Base-by-base conservation (phyloP, 2,888 invertebrate species). In the Epsilonema sp. region DNA sequence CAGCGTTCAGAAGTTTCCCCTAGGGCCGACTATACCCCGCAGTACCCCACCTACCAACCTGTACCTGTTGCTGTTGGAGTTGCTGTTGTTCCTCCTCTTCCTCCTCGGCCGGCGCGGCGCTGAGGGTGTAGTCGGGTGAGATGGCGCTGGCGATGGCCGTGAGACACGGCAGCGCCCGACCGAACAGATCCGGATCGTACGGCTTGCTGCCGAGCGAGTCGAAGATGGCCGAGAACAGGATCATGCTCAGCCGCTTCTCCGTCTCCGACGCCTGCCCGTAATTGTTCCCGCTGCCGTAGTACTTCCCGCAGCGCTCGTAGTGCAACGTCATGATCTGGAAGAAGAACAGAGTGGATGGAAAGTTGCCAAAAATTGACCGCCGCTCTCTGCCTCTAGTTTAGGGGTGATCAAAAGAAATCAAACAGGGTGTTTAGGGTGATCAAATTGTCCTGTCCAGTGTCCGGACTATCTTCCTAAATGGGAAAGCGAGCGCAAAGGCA, bases 291-390 rank as follows among this genome's bases (percentile, higher is more conserved):
- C 64, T 62, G 42, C 72, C 70, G 68, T 97, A 99, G 73, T 99
- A 99, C 68, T 87, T 87, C n/a, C 87, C 90, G 67, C 94, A 97
- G 47, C 97, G 78, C 65, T 97, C 94, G 70, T 92, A 99, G 73
- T 97, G 94, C 1, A 92, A 73, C 0, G 94, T 97, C 56, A 99
- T 71, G 40, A 97, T 74, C 80, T 86, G 62, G 13, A 67, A 56
- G 22, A 55, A 49, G n/a, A n/a, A n/a, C 49, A 48, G 8, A 13
- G 13, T 13, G n/a, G 36, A n/a, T 13, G 13, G n/a, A 36, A 36
- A 36, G 36, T 36, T 36, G 13, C 13, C n/a, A 13, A 13, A 13
- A 36, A 36, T 36, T n/a, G n/a, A n/a, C n/a, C n/a, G n/a, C n/a
- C n/a, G n/a, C n/a, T n/a, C n/a, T n/a, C n/a, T n/a, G n/a, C n/a